Base-by-base conservation (phyloP, 2,113 vertebrate genomes). In the Gobiocypris rarus region DNA sequence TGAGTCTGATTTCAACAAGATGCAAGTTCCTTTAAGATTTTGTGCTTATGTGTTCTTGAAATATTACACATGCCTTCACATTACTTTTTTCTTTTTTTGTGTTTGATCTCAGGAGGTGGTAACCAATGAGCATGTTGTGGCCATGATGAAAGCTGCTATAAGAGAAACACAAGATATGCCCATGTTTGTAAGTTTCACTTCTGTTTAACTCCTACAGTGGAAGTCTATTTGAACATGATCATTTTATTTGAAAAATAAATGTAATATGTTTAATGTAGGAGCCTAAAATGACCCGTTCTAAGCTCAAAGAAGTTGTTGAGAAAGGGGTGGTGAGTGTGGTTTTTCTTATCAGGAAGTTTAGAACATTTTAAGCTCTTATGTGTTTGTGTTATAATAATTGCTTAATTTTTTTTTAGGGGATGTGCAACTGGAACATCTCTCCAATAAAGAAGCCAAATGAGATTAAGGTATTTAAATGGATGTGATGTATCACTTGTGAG, bases 61-160 rank as follows among this genome's bases (percentile, higher is more conserved):
- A 70, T 8, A 22, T 11, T 10, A 41, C 63, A 34, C 34, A 67
- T 34, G 28, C 3, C 17, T 15, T 67, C 8, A 8, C 31, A 67
- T 15, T 65, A 19, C 61, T 19, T 54, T 1, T 70, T 65, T 10
- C n/a, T 67, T 56, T 3, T 43, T 5, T n/a, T 11, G 77, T 22
- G 31, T 67, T 67, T 84, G 17, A 26, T 9, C 88, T 54, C 88
- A 99, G 98, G 98, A 98, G 78, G 97, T 99, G 75, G 97, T 99
- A 84, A 99, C 97, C 0, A 97, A 99, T 2, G 96, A 99, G 31
- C 97, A 94, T 0, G 98, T 99, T 28, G 97, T 99, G 67, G 96
- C 96, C 73, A 99, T 99, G 98, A 98, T 99, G 97, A 98, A 98
- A 90, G 96, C 96, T 2, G 95, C 98, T 52, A 99, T 99, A 91